Base-by-base conservation (phyloP, 2,113 vertebrate genomes). In the Agelaius phoeniceus region DNA sequence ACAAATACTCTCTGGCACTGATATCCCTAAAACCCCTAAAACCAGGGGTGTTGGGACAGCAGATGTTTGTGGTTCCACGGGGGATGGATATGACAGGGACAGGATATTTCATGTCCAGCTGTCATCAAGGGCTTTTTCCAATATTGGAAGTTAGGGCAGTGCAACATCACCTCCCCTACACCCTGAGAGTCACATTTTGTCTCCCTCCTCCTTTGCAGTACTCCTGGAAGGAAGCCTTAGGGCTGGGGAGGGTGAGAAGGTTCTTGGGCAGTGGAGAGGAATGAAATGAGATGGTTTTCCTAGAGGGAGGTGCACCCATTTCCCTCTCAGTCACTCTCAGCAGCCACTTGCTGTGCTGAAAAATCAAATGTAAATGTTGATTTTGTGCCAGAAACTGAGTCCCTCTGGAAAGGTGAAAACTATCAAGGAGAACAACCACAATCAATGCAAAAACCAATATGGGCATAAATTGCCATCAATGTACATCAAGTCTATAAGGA, bases 401-500 rank as follows among this genome's bases (percentile, higher is more conserved):
- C 33, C 21, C 39, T 82, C 62, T 61, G 57, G 22, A n/a, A 27
- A 52, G 27, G 13, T 31, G 52, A n/a, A 76, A 75, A 28, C 37
- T 2, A 8, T 18, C 39, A 41, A 0, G 52, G 71, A 79, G 48
- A 91, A 54, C n/a, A 52, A 41, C 23, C 22, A 72, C 41, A 61
- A 11, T 49, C 51, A 51, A 48, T 23, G 49, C 30, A 59, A 55
- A 86, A 62, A 8, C 54, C 49, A 15, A 18, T 16, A 6, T 5
- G 13, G 24, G 15, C 21, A 19, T 5, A 28, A 61, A 28, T 19
- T 33, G 39, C 28, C 18, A 30, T 15, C 15, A 10, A 10, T 11
- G 30, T 2, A 15, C 9, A 46, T 13, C 24, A 28, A 2, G 35
- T 17, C 9, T 9, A 0, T 22, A 10, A 35, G 44, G 52, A 74